Evolutionary conservation across 2,888 invertebrate species (phyloP).

Genomic region (Iselma pallidipennis): DNA sequence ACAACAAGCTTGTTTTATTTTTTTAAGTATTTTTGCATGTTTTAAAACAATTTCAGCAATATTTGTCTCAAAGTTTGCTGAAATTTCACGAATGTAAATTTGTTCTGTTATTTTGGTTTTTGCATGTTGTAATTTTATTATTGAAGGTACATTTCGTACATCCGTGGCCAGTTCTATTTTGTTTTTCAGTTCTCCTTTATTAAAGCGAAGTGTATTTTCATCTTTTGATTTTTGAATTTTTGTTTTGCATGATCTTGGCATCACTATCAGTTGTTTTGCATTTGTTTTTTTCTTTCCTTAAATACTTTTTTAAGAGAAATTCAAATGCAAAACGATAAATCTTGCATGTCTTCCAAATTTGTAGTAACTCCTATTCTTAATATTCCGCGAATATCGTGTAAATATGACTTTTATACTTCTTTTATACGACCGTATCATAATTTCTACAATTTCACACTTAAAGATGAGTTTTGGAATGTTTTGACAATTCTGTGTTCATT

Average conservation of each 20-base stretch:
- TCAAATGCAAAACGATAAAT: constrained; percentile 11
- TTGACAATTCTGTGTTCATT: not conserved
- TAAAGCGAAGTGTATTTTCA: constrained; percentile 31
- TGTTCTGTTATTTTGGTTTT: constrained; percentile 22
- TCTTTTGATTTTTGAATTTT: constrained; percentile 30
- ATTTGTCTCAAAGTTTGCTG: constrained; percentile 21
- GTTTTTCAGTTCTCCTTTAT: constrained; percentile 3
- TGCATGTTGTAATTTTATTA: constrained; percentile 24
- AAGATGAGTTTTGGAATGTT: not conserved
- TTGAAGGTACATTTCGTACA: constrained; percentile 17
- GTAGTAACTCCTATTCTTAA: not conserved
- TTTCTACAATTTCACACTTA: not conserved
- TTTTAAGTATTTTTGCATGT: constrained; percentile 11
- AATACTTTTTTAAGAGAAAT: not conserved
- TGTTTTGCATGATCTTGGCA: constrained; percentile 40
- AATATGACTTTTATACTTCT: not conserved
- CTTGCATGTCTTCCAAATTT: constrained; percentile 16
- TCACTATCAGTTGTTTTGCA: constrained; percentile 36
- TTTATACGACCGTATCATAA: not conserved
- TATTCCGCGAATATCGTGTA: not conserved
- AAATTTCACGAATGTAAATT: constrained; percentile 22
- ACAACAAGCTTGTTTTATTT: constrained; percentile 11
- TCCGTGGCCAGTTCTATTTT: not conserved
- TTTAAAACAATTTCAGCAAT: constrained; percentile 8
- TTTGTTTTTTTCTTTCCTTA: constrained; percentile 1